Evolutionary conservation across 2,888 invertebrate genomes (phyloP), one percentile per base, ranked within the genome.

Genomic region (Acrobasis suavella): DNA sequence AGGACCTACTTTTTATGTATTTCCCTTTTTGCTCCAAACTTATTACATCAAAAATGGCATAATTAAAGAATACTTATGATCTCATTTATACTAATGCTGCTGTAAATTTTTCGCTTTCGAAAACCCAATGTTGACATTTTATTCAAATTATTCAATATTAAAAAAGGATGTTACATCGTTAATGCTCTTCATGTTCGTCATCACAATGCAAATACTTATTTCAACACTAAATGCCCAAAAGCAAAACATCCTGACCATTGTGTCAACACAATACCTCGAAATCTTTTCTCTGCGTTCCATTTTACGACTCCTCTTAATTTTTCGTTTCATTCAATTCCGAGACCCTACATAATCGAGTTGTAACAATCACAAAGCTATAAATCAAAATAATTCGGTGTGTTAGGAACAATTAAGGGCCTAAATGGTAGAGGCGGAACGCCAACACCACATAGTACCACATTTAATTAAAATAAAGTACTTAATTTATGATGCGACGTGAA

Each of bases 341-440:
- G 82, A 80, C 79, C 83, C 83, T 81, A 80, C 81, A 78, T 86
- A 90, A 91, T 90, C 90, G 87, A 91, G 82, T 91, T 89, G 88
- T 81, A 83, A 81, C 91, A 91, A 91, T 92, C 89, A 89, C 84
- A 87, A 88, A 83, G 85, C 85, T 69, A 91, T 91, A 91, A 92
- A 92, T 92, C 92, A 92, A 91, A 91, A 90, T 90, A 88, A 91
- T 89, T 86, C 81, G 82, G 80, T 83, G 84, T 78, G 82, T 80
- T 86, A 74, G 78, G 81, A 88, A 87, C 89, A 90, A 90, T 89
- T 89, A 88, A 81, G 82, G 75, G 73, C 67, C 77, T 77, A 82
- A 87, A 87, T 80, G 80, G 78, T 74, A 72, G 77, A 77, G 80
- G 83, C 84, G 83, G 74, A 67, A 63, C 68, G 60, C 52, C 67